Conservation (phyloP, 37 sponge, comb jelly and placozoan genomes). For the Lycopodina hypogea region DNA sequence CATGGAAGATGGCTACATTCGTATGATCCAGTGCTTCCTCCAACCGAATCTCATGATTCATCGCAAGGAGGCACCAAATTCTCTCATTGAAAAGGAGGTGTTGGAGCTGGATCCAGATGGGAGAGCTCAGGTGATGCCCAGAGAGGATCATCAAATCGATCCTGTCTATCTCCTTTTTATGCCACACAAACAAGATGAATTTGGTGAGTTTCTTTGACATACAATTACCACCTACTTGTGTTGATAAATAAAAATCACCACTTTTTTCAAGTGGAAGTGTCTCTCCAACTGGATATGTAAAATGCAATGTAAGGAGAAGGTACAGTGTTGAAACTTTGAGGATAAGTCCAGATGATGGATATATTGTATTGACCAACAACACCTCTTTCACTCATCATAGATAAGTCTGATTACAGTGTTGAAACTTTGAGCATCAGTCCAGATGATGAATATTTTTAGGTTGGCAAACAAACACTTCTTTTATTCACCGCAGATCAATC, state of each 20-base stretch:
- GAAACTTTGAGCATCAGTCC: too few species aligned
- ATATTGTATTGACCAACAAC: too few species aligned
- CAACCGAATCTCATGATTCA: conserved; percentile 30
- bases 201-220: conserved; percentile 28
- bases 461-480: too few species aligned
- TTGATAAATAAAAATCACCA: background rate
- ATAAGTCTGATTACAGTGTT: too few species aligned
- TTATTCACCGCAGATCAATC: conserved; percentile 52
- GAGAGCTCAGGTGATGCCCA: background rate
- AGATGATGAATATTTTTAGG: too few species aligned
- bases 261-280: too few species aligned
- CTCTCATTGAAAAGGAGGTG: conserved; percentile 45
- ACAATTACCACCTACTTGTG: background rate
- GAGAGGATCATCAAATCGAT: conserved; percentile 20
- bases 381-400: too few species aligned
- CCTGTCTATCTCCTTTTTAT: conserved; percentile 60
- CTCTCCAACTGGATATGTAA: too few species aligned
- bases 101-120: conserved; percentile 24
- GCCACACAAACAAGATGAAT: conserved; percentile 3
- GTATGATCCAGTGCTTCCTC: conserved; percentile 62
- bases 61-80: conserved; percentile 31
- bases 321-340: too few species aligned
- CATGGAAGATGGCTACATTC: conserved; percentile 34
- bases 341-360: too few species aligned
- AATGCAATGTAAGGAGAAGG: too few species aligned